phyloP scores from a whole-genome alignment of 1,140 invertebrate genomes.

The Drosophila biarmipes region DNA sequence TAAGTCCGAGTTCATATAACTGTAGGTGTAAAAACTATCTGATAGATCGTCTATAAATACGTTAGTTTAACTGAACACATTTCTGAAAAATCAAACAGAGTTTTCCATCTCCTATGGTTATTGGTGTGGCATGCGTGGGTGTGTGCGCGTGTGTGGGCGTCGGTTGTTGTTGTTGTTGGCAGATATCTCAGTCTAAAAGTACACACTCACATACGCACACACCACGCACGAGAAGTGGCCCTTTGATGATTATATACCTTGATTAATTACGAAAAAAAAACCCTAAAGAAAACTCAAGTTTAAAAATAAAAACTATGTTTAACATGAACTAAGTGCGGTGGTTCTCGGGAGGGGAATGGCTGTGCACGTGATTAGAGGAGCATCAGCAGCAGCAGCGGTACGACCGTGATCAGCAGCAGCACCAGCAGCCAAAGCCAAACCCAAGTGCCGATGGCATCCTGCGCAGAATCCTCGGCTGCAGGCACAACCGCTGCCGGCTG shows the following conservation, averaged over 20 bases:
- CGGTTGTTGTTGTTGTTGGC: conserved; percentile 47
- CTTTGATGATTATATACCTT: conserved; percentile 5
- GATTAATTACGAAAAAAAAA: conserved; percentile 21
- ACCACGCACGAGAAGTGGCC: conserved; percentile 29
- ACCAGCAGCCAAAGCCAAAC: conserved; percentile 33
- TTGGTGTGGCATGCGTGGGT: conserved; percentile 12
- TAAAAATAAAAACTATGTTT: conserved; percentile 31
- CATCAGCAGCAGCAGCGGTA: conserved; percentile 24
- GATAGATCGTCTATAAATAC: conserved; percentile 71
- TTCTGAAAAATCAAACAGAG: conserved; percentile 61
- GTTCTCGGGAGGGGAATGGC: conserved; percentile 24
- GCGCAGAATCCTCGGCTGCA: background rate
- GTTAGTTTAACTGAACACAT: conserved; percentile 80
- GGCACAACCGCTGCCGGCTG: conserved; percentile 5
- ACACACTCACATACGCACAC: background rate
- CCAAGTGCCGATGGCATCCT: conserved; percentile 1
- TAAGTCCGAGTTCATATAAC: conserved; percentile 34
- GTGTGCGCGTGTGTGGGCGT: conserved; percentile 23
- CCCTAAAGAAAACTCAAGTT: conserved; percentile 17
- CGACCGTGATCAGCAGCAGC: conserved; percentile 42
- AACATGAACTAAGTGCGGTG: conserved; percentile 65
- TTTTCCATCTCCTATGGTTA: conserved; percentile 13
- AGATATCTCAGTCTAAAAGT: conserved; percentile 75
- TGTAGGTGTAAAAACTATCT: conserved; percentile 49
- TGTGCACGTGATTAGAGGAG: conserved; percentile 7